A percentile compares a stretch with the other conserved stretches of the same genome.
These are phyloP conservation scores for Arrhopalites spinosus DNA, from an alignment of 2,888 invertebrate genomes.

Conservation along the genomic window DNA sequence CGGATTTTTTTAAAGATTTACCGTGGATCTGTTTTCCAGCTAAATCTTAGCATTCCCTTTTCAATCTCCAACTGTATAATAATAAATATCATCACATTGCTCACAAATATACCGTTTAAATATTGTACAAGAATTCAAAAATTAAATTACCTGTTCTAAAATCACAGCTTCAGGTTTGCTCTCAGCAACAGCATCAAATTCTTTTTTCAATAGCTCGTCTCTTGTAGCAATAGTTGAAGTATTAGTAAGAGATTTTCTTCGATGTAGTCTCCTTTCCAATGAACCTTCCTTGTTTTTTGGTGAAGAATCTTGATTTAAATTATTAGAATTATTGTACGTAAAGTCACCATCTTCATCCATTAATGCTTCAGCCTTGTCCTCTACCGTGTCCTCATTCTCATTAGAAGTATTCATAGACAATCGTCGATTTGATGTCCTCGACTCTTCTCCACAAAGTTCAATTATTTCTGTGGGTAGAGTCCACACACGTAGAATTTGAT, in stretches of 20 bases:
- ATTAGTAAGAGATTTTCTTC: conserved; percentile 27
- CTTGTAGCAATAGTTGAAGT: conserved; percentile 37
- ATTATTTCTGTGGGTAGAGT: conserved; percentile 46
- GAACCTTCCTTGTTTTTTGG: not conserved
- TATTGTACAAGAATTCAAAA: too few species aligned
- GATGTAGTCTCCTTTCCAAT: not conserved
- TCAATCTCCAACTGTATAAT: conserved; percentile 46
- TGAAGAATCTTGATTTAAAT: not conserved
- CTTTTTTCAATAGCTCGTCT: conserved; percentile 51
- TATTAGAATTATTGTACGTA: not conserved
- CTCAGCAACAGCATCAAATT: conserved; percentile 46
- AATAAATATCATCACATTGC: too few species aligned
- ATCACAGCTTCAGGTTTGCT: conserved; percentile 49
- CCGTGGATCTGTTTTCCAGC: conserved; percentile 51
- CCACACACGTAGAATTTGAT: conserved; percentile 90
- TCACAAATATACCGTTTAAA: too few species aligned
- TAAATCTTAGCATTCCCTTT: conserved; percentile 50
- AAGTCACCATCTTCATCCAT: conserved; percentile 29
- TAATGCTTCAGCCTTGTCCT: conserved; percentile 37
- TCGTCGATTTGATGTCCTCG: not conserved
- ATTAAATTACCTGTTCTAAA: conserved; percentile 48
- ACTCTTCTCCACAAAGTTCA: conserved; percentile 21
- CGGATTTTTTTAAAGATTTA: too few species aligned
- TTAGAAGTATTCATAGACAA: conserved; percentile 1
- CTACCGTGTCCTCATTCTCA: conserved; percentile 3